These are phyloP conservation scores for Eupithecia tripunctaria DNA, from an alignment of 2,888 invertebrate species.

Conservation along the genomic window DNA sequence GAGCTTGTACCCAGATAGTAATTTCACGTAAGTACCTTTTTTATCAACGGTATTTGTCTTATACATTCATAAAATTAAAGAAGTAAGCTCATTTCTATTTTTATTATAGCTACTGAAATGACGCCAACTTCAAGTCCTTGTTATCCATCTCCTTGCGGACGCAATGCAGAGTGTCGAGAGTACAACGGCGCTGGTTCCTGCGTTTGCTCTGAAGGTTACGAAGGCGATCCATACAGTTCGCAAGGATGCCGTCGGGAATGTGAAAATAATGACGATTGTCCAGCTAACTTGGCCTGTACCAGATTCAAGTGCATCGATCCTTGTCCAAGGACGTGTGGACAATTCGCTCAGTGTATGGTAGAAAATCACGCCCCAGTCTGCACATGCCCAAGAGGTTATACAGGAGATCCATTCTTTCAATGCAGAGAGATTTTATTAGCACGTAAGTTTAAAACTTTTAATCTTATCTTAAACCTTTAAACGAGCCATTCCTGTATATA, in stretches of 20 bases:
- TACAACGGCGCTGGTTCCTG: slow-evolving; percentile 94
- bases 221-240: slow-evolving; percentile 92
- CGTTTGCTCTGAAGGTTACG: slow-evolving; percentile 90
- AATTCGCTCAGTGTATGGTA: slow-evolving; percentile 90
- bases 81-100: slow-evolving; percentile 12
- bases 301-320: slow-evolving; percentile 94
- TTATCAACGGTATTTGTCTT: background rate
- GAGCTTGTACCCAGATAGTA: slow-evolving; percentile 86
- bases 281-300: slow-evolving; percentile 89
- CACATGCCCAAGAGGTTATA: slow-evolving; percentile 89
- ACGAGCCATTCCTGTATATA: too few species aligned
- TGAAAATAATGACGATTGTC: slow-evolving; percentile 90
- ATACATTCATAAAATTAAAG: background rate
- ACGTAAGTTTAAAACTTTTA: slow-evolving; percentile 56
- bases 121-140: slow-evolving; percentile 90
- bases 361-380: slow-evolving; percentile 92
- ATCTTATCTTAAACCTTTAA: too few species aligned
- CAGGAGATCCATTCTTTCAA: slow-evolving; percentile 93
- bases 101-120: slow-evolving; percentile 83
- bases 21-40: slow-evolving; percentile 66
- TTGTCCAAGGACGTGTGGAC: slow-evolving; percentile 93
- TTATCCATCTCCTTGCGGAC: slow-evolving; percentile 93
- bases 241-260: slow-evolving; percentile 90
- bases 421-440: slow-evolving; percentile 84
- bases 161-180: slow-evolving; percentile 93